These are phyloP conservation scores for Gouania willdenowi DNA, from an alignment of 2,797 vertebrate species.

Conservation along the genomic window DNA sequence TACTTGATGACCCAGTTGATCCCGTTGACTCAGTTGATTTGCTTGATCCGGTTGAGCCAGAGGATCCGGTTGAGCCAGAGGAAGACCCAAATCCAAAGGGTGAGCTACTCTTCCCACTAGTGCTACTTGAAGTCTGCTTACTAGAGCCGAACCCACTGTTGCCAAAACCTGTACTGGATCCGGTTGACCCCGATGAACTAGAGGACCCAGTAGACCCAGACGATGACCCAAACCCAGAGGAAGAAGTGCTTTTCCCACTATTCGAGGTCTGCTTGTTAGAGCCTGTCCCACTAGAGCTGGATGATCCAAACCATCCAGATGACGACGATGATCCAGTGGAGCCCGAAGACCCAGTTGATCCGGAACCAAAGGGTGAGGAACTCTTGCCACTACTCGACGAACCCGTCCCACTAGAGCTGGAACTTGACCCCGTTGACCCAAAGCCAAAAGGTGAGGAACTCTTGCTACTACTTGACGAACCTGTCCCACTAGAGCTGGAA, in stretches of 20 bases:
- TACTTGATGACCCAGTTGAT: slow-evolving; percentile 4
- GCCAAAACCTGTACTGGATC: slow-evolving; percentile 6
- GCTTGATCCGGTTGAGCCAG: background rate
- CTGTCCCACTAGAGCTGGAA: background rate
- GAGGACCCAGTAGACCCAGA: background rate
- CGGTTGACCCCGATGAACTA: slow-evolving; percentile 1
- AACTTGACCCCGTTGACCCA: background rate
- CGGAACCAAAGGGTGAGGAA: too few species aligned
- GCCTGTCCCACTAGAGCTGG: slow-evolving; percentile 3
- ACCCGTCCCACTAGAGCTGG: too few species aligned
- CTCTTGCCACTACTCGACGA: too few species aligned
- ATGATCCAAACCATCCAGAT: background rate
- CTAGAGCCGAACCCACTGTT: background rate
- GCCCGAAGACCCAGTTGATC: slow-evolving; percentile 1
- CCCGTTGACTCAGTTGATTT: background rate
- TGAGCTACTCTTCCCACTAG: too few species aligned
- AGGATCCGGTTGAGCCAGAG: background rate
- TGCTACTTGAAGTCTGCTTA: too few species aligned
- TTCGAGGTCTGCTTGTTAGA: slow-evolving; percentile 21
- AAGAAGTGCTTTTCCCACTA: background rate
- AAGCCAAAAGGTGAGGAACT: background rate
- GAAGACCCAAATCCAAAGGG: background rate
- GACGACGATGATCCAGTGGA: background rate
- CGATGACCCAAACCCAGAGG: accelerated
- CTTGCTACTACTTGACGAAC: background rate